Conservation (phyloP, 2,888 invertebrate species). For the Acleris laterana region DNA sequence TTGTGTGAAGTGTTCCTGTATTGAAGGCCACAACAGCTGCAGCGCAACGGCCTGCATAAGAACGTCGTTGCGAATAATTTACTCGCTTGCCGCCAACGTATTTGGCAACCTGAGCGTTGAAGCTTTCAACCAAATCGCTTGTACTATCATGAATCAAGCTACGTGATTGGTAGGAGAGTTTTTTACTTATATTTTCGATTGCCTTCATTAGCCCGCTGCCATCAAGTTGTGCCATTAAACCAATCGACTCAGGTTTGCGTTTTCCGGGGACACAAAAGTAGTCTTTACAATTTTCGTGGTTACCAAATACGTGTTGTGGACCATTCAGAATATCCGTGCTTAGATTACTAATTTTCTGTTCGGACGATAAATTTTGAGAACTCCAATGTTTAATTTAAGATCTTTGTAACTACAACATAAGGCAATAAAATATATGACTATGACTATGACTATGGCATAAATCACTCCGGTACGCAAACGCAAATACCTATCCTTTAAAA, state of each 20-base stretch:
- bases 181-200: conserved; percentile 16
- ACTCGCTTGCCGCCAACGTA: conserved; percentile 7
- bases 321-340: conserved; percentile 18
- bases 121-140: not conserved
- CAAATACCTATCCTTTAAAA: conserved; percentile 13
- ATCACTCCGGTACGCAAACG: conserved; percentile 17
- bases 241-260: conserved; percentile 7
- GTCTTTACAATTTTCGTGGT: conserved; percentile 21
- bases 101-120: conserved; percentile 6
- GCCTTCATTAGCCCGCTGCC: conserved; percentile 2
- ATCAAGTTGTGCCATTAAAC: conserved; percentile 15
- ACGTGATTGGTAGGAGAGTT: conserved; percentile 15
- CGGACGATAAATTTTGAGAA: conserved; percentile 12
- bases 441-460: no score
- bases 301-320: conserved; percentile 22
- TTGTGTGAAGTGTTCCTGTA: conserved; percentile 4
- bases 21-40: conserved; percentile 13
- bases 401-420: no score
- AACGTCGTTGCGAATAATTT: conserved; percentile 4
- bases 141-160: conserved; percentile 8
- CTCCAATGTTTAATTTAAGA: conserved; percentile 24
- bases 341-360: conserved; percentile 19
- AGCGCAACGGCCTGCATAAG: conserved; percentile 10
- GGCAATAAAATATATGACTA: no score
- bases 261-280: conserved; percentile 4